Evolutionary conservation across 1,140 invertebrate species (phyloP).

Genomic region (Cyclargus thomasi): DNA sequence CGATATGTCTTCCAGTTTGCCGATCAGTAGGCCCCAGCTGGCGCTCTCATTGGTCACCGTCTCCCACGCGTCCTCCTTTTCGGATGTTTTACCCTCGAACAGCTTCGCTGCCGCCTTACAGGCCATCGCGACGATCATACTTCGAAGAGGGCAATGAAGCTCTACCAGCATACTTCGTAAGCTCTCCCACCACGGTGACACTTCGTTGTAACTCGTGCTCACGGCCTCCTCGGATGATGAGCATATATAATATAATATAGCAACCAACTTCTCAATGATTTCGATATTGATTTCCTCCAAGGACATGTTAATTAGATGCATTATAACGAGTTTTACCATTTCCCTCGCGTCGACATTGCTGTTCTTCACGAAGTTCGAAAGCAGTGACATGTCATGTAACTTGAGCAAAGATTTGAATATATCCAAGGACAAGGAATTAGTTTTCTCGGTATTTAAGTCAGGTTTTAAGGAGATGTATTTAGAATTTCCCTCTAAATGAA

Average conservation of each 20-base stretch:
- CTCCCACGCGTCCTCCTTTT: conserved; percentile 85
- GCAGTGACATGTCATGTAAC: conserved; percentile 66
- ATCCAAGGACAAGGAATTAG: conserved; percentile 74
- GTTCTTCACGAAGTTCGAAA: conserved; percentile 71
- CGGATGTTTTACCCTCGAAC: conserved; percentile 56
- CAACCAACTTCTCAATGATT: conserved; percentile 72
- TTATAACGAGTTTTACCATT: conserved; percentile 79
- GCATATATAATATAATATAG: conserved; percentile 64
- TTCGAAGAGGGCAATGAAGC: conserved; percentile 81
- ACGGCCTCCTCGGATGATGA: conserved; percentile 57
- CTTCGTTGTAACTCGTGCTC: conserved; percentile 77
- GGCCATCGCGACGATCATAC: conserved; percentile 84
- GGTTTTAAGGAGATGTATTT: conserved; percentile 55
- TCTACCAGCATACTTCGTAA: conserved; percentile 82
- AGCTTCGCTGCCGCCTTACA: conserved; percentile 82
- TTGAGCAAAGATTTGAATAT: conserved; percentile 79
- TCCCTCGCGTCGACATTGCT: conserved; percentile 77
- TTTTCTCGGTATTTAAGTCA: conserved; percentile 51
- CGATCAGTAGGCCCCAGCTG: conserved; percentile 89
- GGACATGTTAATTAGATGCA: conserved; percentile 79
- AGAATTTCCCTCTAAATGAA: conserved; percentile 71
- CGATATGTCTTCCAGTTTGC: conserved; percentile 92
- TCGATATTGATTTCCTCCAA: conserved; percentile 69
- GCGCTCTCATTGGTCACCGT: conserved; percentile 88
- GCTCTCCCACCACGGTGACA: conserved; percentile 84